A percentile compares a stretch with the other conserved stretches of the same genome.
Conservation (phyloP, 1,140 invertebrate genomes). For the Oreohelix idahoensis region DNA sequence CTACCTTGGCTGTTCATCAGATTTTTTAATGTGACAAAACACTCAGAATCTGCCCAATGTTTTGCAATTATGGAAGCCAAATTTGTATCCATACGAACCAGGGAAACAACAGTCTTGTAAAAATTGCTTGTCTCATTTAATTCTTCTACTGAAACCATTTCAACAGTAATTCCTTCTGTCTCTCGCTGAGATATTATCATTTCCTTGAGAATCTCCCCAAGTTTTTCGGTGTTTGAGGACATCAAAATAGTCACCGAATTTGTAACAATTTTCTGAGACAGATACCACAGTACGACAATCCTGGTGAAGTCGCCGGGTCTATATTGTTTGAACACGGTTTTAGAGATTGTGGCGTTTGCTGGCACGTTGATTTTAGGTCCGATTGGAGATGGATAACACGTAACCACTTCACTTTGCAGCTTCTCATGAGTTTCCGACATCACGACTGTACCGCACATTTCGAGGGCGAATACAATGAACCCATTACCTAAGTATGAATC, state of each 20-base stretch:
- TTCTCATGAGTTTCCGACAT: background rate
- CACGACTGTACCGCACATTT: slow-evolving; percentile 12
- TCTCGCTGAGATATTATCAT: slow-evolving; percentile 28
- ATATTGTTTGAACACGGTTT: slow-evolving; percentile 7
- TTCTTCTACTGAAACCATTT: slow-evolving; percentile 32
- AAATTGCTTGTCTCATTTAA: background rate
- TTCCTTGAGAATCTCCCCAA: slow-evolving; percentile 11
- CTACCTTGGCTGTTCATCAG: too few relatives aligned
- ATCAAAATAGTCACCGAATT: background rate
- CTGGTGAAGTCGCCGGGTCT: slow-evolving; percentile 23
- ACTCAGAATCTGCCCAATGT: slow-evolving; percentile 22
- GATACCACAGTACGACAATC: slow-evolving; percentile 17
- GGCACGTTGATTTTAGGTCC: slow-evolving; percentile 31
- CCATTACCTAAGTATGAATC: slow-evolving; percentile 17
- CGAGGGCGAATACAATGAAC: slow-evolving; percentile 36
- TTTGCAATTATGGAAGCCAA: slow-evolving; percentile 21
- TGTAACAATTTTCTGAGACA: background rate
- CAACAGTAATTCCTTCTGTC: slow-evolving; percentile 13
- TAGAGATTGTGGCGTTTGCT: background rate
- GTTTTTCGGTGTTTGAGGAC: background rate
- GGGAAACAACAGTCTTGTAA: slow-evolving; percentile 18
- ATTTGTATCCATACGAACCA: slow-evolving; percentile 30
- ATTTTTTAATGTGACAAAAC: background rate
- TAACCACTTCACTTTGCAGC: slow-evolving; percentile 1
- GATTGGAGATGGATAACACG: slow-evolving; percentile 31